Conservation (phyloP, 2,888 invertebrate species). For the Polyommatus iphigenia region DNA sequence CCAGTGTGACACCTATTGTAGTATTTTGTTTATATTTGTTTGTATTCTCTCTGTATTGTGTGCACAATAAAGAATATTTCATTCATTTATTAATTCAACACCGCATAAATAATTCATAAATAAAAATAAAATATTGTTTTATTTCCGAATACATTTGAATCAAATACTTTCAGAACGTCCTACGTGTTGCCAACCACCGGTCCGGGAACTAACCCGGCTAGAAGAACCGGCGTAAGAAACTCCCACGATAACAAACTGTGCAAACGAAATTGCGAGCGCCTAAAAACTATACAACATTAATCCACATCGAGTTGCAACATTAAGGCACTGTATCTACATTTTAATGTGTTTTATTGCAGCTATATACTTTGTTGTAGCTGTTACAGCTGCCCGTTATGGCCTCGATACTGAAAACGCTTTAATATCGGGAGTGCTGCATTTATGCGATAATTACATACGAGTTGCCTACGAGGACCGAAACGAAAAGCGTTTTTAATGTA, state of each 20-base stretch:
- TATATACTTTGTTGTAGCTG: neutral
- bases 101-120: too few relatives aligned
- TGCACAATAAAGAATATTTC: too few relatives aligned
- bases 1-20: too few relatives aligned
- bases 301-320: neutral
- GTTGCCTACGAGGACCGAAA: neutral
- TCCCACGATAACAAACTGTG: neutral
- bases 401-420: neutral
- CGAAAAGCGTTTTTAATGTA: neutral
- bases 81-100: too few relatives aligned
- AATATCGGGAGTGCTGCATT: slow-evolving; percentile 18
- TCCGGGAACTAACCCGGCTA: too few relatives aligned
- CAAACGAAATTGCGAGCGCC: neutral
- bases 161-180: too few relatives aligned
- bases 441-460: slow-evolving; percentile 9
- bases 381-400: neutral
- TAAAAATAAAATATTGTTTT: too few relatives aligned
- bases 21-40: too few relatives aligned
- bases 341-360: slow-evolving; percentile 1
- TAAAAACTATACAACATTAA: neutral
- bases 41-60: too few relatives aligned
- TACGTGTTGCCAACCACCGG: too few relatives aligned
- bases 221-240: too few relatives aligned
- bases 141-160: too few relatives aligned
- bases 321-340: neutral